Evolutionary conservation across 2,797 vertebrate genomes (phyloP).

Genomic region (Chaunax sp.): DNA sequence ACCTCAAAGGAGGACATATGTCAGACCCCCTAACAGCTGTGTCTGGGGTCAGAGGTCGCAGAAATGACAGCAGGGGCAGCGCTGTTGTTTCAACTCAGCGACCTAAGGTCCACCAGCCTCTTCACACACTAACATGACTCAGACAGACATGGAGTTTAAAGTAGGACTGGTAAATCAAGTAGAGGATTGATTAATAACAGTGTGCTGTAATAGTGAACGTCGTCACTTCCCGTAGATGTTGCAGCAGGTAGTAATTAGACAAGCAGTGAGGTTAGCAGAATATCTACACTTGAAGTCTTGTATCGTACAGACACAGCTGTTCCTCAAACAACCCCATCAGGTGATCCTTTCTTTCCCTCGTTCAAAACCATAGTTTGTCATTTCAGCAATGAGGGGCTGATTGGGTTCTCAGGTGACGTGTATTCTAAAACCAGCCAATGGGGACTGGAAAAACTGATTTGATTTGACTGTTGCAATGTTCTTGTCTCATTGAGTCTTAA

Average conservation of each 20-base stretch:
- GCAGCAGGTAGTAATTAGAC: background rate
- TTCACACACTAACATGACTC: background rate
- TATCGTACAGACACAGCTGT: too few species aligned
- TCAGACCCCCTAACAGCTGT: constrained; percentile 66
- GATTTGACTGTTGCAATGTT: too few species aligned
- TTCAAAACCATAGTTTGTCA: too few species aligned
- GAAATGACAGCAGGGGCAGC: constrained; percentile 49
- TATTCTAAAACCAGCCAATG: too few species aligned
- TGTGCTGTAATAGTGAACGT: background rate
- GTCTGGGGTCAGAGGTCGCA: constrained; percentile 62
- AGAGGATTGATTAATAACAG: background rate
- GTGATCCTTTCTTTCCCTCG: too few species aligned
- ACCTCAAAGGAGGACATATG: constrained; percentile 64
- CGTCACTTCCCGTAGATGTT: background rate
- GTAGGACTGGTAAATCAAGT: background rate
- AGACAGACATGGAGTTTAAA: background rate
- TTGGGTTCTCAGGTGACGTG: too few species aligned
- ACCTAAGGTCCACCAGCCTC: constrained; percentile 2
- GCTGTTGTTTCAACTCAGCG: constrained; percentile 40
- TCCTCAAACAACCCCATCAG: too few species aligned
- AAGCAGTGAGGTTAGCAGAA: too few species aligned
- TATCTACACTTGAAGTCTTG: too few species aligned
- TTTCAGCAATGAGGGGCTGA: too few species aligned
- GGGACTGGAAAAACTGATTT: too few species aligned
- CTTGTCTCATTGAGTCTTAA: too few species aligned